Evolutionary conservation across 2,888 invertebrate species (phyloP), one percentile per base, ranked within the genome.

Genomic region (Trypoxylon attenuatum): DNA sequence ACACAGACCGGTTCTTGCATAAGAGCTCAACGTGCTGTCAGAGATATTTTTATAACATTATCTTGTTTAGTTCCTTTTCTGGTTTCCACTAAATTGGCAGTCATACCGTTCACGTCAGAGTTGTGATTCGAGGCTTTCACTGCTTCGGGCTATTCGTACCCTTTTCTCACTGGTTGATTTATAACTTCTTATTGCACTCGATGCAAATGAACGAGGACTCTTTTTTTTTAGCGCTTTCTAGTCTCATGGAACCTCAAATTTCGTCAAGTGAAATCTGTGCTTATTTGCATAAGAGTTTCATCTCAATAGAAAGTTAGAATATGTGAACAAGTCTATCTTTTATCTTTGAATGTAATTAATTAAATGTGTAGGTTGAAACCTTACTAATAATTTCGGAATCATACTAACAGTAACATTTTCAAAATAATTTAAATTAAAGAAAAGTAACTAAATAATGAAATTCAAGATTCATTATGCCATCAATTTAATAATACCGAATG

Each of bases 81-180:
- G 15, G 41, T 23, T 41, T 57, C 25, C 33, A 15, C 59, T 69
- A 57, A 71, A 69, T 62, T 59, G 59, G 42, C 52, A 21, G 19
- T 59, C 56, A 63, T 66, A 67, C 74, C 71, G 69, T 74, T 71
- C 70, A 25, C 64, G 69, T 70, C 68, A 80, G 79, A 82, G 81
- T 81, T 82, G 80, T 61, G 71, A 60, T 67, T 73, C 54, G 52
- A 38, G 61, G 82, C 82, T 82, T 82, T 82, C 82, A 82, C 82
- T 82, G 78, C 82, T 77, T 54, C 67, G 56, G 82, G 82, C 80
- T 71, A 33, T 23, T 25, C 50, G 50, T 16, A 16, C 22, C 43
- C 23, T 39, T 33, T 25, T 27, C 15, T 42, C 55, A 15, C 10
- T 16, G 23, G 27, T 45, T 33, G 25, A 10, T 57, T 53, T 50